Percentiles rank a stretch among this genome's conserved stretches.
Evolutionary conservation across 2,888 invertebrate species (phyloP).

Genomic region (Aphodius granarius): DNA sequence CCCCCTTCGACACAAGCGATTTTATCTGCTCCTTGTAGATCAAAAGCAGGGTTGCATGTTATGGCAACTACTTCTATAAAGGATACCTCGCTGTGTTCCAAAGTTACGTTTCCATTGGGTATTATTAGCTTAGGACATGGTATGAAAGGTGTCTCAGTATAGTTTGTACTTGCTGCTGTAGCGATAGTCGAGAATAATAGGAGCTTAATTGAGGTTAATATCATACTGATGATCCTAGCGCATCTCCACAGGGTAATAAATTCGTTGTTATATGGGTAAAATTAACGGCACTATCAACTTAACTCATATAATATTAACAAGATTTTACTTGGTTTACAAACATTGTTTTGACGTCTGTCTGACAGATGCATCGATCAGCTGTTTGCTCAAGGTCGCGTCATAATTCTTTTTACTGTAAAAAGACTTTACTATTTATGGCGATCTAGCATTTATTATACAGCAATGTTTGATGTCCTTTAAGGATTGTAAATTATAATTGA

Average conservation of each 20-base stretch:
- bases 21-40: slow-evolving; percentile 47
- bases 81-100: slow-evolving; percentile 26
- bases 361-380: slow-evolving; percentile 38
- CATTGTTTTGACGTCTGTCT: slow-evolving; percentile 37
- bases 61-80: slow-evolving; percentile 34
- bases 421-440: neutral
- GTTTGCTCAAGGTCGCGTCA: slow-evolving; percentile 28
- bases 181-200: slow-evolving; percentile 19
- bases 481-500: neutral
- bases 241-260: slow-evolving; percentile 10
- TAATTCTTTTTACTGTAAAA: neutral
- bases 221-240: slow-evolving; percentile 29
- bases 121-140: slow-evolving; percentile 41
- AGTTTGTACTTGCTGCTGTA: slow-evolving; percentile 9
- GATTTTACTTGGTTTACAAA: slow-evolving; percentile 21
- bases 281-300: slow-evolving; percentile 17
- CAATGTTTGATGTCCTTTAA: neutral
- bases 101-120: slow-evolving; percentile 37
- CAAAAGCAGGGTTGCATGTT: slow-evolving; percentile 46
- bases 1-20: slow-evolving; percentile 46
- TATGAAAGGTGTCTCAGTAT: neutral
- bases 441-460: neutral
- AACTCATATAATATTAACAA: slow-evolving; percentile 10
- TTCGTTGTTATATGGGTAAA: neutral
- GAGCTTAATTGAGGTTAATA: slow-evolving; percentile 34